Conservation (phyloP, 2,797 vertebrate genomes). For the Chrosomus eos region DNA sequence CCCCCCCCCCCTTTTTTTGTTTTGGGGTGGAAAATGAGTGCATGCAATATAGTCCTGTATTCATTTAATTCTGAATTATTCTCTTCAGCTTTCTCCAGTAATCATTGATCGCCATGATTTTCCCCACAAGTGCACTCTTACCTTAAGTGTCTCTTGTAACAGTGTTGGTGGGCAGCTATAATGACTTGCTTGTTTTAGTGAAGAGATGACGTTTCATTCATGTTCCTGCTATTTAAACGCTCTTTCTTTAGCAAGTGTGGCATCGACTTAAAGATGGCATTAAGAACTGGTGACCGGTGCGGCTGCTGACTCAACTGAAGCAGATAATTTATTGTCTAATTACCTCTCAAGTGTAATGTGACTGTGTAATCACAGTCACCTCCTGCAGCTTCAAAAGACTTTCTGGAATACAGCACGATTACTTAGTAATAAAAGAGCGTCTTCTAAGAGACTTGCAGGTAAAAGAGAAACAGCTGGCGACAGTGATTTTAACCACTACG, state of each 20-base stretch:
- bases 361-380: slow-evolving; percentile 31
- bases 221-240: neutral
- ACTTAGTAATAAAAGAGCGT: neutral
- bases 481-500: neutral
- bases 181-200: slow-evolving; percentile 1
- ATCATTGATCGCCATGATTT: neutral
- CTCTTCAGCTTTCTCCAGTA: neutral
- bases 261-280: neutral
- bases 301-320: slow-evolving; percentile 26
- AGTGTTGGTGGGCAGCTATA: slow-evolving; percentile 7
- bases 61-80: neutral
- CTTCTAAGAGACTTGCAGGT: slow-evolving; percentile 2
- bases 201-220: neutral
- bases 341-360: slow-evolving; percentile 11
- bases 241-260: neutral
- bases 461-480: slow-evolving; percentile 1
- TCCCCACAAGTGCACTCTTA: neutral
- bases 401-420: slow-evolving; percentile 6
- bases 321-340: slow-evolving; percentile 38
- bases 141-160: slow-evolving; percentile 12
- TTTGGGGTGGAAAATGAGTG: neutral
- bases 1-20: neutral
- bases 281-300: neutral
- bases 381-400: neutral
- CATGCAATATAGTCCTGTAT: neutral